Evolutionary conservation across 1,140 invertebrate species (phyloP).

Genomic region (Wiebesia pumilae): DNA sequence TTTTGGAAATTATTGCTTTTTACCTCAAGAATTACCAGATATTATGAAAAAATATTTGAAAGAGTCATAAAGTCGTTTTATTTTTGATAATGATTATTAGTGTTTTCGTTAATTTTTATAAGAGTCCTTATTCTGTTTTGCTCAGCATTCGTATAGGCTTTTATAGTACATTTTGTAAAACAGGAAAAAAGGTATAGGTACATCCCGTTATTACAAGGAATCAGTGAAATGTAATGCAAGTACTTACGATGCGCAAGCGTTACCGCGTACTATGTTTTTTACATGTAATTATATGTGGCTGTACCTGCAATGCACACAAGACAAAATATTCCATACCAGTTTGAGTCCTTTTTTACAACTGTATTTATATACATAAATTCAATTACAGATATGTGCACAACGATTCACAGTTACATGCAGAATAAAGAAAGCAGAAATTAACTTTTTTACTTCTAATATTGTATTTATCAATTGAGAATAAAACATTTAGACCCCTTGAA

Average conservation of each 20-base stretch:
- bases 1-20: background rate
- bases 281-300: constrained; percentile 73
- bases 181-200: constrained; percentile 41
- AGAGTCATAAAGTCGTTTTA: background rate
- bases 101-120: background rate
- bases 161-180: constrained; percentile 45
- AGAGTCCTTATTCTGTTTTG: background rate
- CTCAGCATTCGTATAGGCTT: background rate
- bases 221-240: constrained; percentile 61
- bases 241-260: constrained; percentile 74
- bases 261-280: constrained; percentile 72
- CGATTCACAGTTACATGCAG: background rate
- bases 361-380: constrained; percentile 28
- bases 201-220: constrained; percentile 42
- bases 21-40: background rate
- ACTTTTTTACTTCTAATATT: background rate
- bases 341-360: constrained; percentile 38
- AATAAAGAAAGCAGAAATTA: background rate
- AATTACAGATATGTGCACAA: background rate
- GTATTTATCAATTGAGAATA: too few relatives aligned
- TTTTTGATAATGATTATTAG: too few relatives aligned
- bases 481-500: too few relatives aligned
- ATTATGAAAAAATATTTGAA: background rate
- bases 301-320: constrained; percentile 74
- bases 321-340: constrained; percentile 70